A percentile compares a stretch with the other conserved stretches of the same genome.
Conservation (phyloP, 2,888 invertebrate species). For the Sipha maydis region DNA sequence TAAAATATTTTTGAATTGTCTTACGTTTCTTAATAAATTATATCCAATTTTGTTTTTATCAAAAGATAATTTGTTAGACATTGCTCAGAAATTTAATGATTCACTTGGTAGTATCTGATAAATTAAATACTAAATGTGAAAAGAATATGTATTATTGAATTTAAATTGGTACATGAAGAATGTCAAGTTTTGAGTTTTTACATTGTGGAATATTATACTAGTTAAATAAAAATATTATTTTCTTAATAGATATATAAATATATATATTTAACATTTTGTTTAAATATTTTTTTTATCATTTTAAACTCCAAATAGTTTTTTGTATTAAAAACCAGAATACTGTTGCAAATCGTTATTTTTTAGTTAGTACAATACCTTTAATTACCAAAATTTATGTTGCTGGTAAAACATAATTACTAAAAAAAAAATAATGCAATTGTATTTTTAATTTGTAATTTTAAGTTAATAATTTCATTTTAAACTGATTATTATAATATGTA, state of each 20-base stretch:
- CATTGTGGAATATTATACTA: not conserved
- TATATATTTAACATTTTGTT: not conserved
- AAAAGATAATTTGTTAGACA: not conserved
- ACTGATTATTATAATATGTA: conserved; percentile 7
- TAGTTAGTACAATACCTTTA: not conserved
- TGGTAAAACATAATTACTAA: not conserved
- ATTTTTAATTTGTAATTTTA: conserved; percentile 8
- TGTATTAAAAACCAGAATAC: conserved; percentile 3
- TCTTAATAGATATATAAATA: not conserved
- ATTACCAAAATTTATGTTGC: not conserved
- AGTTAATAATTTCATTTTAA: not conserved
- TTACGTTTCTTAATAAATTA: not conserved
- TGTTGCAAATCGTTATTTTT: conserved; percentile 20
- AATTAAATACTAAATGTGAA: not conserved
- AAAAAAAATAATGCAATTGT: conserved; percentile 1
- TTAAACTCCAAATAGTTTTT: not conserved
- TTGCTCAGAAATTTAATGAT: conserved; percentile 35
- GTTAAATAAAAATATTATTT: not conserved
- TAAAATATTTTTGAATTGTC: not conserved
- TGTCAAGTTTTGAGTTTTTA: not conserved
- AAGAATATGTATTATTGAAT: not conserved
- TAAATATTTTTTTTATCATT: not conserved
- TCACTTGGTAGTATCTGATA: not conserved
- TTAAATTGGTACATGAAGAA: not conserved
- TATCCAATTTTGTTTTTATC: not conserved